Base-by-base conservation (phyloP, 2,113 vertebrate genomes). In the Alexandromys fortis region DNA sequence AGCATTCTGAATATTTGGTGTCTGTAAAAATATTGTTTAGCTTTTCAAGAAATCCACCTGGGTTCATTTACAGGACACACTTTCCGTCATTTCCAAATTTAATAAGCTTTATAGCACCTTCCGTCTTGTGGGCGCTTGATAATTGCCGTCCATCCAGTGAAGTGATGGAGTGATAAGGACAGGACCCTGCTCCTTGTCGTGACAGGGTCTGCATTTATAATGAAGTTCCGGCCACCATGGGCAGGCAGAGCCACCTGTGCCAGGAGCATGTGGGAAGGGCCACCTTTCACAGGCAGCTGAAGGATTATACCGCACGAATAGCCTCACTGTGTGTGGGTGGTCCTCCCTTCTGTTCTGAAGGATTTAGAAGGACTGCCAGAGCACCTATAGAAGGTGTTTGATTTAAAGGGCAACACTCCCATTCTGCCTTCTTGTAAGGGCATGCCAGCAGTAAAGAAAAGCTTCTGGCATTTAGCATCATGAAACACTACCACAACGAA, bases 81-180 rank as follows among this genome's bases (percentile, higher is more conserved):
- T 98, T 97, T 94, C 68, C 30, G n/a, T 98, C 88, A 89, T 96
- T 97, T 95, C 92, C 63, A 97, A 96, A 94, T 97, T 72, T 94
- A 93, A 94, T 96, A 49, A 88, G 70, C 67, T 97, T 97, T 96
- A 85, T 83, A 68, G 92, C 78, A 91, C 96, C 94, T 97, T 86
- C 91, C 91, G 38, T 89, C 78, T 94, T 90, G 92, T 67, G 95
- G 92, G 86, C 0, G 0, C 94, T 92, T 58, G 2, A 47, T 97
- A 96, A 96, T 92, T 83, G 82, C 92, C 63, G 33, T 76, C 24
- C 30, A 72, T 86, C 73, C 14, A 81, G 90, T 96, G 87, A 91
- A 97, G 73, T 91, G 89, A 87, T 83, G 75, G 89, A 77, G 96
- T 93, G 90, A 72, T 94, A 91, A 91, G 93, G 94, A 92, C 76